Conservation (phyloP, 1,140 invertebrate species). For the Hylaeus volcanicus region DNA sequence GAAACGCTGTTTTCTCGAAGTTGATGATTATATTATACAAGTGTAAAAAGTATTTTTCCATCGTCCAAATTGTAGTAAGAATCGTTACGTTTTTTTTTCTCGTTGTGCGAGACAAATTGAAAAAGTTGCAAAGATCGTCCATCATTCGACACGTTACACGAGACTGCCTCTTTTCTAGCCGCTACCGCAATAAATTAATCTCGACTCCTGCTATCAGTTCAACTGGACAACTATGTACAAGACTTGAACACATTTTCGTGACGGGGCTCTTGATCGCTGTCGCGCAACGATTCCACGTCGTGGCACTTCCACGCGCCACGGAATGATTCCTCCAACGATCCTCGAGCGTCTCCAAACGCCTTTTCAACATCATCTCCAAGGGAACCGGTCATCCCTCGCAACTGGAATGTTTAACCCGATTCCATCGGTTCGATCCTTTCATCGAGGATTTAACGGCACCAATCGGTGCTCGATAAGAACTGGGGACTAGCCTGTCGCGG, state of each 20-base stretch:
- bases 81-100: no score
- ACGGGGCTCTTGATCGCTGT: slow-evolving; percentile 8
- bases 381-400: no score
- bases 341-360: neutral
- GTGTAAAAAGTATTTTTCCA: no score
- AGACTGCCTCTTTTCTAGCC: neutral
- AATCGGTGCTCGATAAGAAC: slow-evolving; percentile 8
- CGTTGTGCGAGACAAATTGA: no score
- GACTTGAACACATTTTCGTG: slow-evolving; percentile 62
- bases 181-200: slow-evolving; percentile 41
- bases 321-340: neutral
- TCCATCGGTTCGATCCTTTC: neutral
- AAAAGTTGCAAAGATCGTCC: no score
- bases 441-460: neutral
- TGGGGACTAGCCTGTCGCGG: slow-evolving; percentile 40
- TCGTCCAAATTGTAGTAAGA: no score
- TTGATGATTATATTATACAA: no score
- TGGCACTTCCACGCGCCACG: neutral
- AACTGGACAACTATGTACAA: slow-evolving; percentile 37
- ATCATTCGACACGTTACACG: no score
- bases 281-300: neutral
- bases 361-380: neutral
- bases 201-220: neutral
- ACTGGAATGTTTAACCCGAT: no score
- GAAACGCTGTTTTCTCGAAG: no score